phyloP scores from a whole-genome alignment of 2,113 vertebrate species.

The Cisticola juncidis region DNA sequence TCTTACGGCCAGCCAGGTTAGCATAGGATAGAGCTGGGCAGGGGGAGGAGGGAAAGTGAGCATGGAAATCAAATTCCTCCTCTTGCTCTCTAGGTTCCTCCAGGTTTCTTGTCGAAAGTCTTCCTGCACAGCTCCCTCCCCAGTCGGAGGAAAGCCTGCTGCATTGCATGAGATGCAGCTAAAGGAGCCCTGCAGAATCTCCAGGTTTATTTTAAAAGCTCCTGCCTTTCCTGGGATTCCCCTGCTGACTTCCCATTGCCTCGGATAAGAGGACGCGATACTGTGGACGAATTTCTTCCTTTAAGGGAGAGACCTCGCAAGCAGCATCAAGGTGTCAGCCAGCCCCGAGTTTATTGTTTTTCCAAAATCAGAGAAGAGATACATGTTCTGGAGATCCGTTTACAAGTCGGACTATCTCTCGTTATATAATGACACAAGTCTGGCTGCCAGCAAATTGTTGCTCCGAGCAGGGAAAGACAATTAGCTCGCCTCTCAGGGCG shows the following conservation, averaged over 20 bases:
- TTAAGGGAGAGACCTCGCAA: neutral
- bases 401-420: conserved; percentile 51
- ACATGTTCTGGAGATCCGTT: conserved; percentile 46
- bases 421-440: conserved; percentile 68
- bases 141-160: neutral
- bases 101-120: neutral
- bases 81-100: neutral
- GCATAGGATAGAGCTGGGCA: neutral
- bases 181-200: neutral
- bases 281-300: neutral
- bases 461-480: conserved; percentile 42
- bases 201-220: neutral
- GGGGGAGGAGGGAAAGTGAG: neutral
- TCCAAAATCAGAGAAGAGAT: conserved; percentile 35
- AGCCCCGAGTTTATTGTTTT: conserved; percentile 13
- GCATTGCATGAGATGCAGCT: neutral
- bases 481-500: conserved; percentile 49
- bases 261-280: neutral
- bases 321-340: conserved; percentile 19
- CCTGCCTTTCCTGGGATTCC: neutral
- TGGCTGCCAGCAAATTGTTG: conserved; percentile 66
- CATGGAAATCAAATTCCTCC: neutral
- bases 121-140: neutral
- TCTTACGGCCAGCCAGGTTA: neutral
- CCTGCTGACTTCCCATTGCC: neutral